phyloP scores from a whole-genome alignment of 1,140 invertebrate genomes.

The Bradysia coprophila region DNA sequence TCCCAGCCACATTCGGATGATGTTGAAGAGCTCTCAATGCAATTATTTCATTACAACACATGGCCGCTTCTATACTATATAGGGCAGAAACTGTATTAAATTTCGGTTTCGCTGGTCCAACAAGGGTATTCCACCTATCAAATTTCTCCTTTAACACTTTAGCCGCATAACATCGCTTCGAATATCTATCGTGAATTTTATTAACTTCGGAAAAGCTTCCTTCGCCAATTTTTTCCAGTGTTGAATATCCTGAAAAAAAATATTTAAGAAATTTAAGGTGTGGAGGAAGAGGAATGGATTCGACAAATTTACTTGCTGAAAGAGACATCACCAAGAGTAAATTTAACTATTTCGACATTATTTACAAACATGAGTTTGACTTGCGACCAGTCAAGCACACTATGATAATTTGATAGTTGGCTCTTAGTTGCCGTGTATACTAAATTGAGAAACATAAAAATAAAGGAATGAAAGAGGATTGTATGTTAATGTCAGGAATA shows the following conservation, averaged over 20 bases:
- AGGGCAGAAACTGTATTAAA: conserved; percentile 3
- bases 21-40: conserved; percentile 34
- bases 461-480: no score
- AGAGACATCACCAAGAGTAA: no score
- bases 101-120: background rate
- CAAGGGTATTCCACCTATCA: conserved; percentile 24
- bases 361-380: no score
- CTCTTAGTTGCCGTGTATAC: no score
- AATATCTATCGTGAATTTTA: conserved; percentile 37
- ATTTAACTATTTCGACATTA: no score
- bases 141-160: conserved; percentile 44
- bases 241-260: conserved; percentile 32
- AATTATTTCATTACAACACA: conserved; percentile 37
- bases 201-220: conserved; percentile 51
- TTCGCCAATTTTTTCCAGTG: conserved; percentile 39
- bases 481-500: no score
- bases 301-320: no score
- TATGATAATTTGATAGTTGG: no score
- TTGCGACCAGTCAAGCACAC: no score
- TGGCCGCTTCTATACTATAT: conserved; percentile 31
- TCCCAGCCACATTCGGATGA: conserved; percentile 39
- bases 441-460: no score
- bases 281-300: no score
- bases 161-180: conserved; percentile 34
- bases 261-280: conserved; percentile 2